A percentile compares a stretch with the other conserved stretches of the same genome.
These are phyloP conservation scores for Rotaria macrura DNA, from an alignment of 2,888 invertebrate species.

Conservation along the genomic window DNA sequence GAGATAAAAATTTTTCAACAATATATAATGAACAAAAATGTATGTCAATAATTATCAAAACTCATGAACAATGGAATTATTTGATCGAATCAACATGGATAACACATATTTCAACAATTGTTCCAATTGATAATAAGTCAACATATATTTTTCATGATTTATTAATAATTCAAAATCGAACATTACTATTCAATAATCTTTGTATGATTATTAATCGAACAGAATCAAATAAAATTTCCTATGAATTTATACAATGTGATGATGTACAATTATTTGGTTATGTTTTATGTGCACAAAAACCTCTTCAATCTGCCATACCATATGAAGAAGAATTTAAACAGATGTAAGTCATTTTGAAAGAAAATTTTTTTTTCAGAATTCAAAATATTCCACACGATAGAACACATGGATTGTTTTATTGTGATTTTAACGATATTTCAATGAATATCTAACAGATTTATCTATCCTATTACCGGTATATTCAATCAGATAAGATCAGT, in stretches of 20 bases:
- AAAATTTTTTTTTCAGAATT: too few species aligned
- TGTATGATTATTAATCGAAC: neutral
- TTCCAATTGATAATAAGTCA: neutral
- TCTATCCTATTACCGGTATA: too few species aligned
- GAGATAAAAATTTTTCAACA: neutral
- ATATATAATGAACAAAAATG: neutral
- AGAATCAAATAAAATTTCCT: neutral
- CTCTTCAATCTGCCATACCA: neutral
- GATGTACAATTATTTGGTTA: neutral
- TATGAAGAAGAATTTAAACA: neutral
- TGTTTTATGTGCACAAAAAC: neutral
- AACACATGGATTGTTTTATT: too few species aligned
- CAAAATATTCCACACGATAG: too few species aligned
- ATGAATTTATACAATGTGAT: neutral
- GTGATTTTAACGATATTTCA: too few species aligned
- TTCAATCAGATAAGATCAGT: slow-evolving; percentile 20
- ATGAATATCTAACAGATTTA: too few species aligned
- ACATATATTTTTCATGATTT: neutral
- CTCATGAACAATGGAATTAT: neutral
- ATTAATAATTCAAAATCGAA: neutral
- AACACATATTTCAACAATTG: neutral
- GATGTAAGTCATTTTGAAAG: neutral
- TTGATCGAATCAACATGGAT: neutral
- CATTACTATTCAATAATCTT: neutral
- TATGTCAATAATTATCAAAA: neutral